phyloP scores from a whole-genome alignment of 2,113 vertebrate species.

The Cyphomyrus discorhynchus region DNA sequence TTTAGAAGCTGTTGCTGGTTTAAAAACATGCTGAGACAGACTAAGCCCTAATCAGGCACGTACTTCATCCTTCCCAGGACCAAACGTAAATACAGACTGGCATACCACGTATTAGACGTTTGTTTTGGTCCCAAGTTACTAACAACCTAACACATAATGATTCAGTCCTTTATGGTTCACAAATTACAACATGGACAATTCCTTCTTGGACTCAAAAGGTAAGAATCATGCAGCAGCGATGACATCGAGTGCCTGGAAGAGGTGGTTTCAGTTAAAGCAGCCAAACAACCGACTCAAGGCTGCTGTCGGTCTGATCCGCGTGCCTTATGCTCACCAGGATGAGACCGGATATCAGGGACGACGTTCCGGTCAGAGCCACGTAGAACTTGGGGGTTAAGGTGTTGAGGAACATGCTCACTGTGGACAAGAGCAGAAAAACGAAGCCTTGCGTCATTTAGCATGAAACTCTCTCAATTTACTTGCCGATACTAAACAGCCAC shows the following conservation, averaged over 20 bases:
- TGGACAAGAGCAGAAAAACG: constrained; percentile 42
- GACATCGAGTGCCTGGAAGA: not conserved
- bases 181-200: not conserved
- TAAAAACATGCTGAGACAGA: not conserved
- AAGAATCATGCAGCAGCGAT: not conserved
- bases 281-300: not conserved
- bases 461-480: not conserved
- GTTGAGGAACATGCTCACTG: constrained; percentile 99
- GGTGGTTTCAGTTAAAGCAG: not conserved
- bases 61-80: not conserved
- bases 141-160: not conserved
- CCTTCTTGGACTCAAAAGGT: not conserved
- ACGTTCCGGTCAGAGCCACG: constrained; percentile 94
- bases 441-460: not conserved
- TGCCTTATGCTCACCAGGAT: constrained; percentile 79
- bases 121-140: not conserved
- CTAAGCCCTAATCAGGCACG: not conserved
- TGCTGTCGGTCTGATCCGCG: not conserved
- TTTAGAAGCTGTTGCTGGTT: not conserved
- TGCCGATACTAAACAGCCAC: not conserved
- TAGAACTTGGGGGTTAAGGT: constrained; percentile 98
- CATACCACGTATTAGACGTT: not conserved
- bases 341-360: constrained; percentile 95
- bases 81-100: not conserved
- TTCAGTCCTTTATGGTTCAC: not conserved